Evolutionary conservation across 2,888 invertebrate genomes (phyloP).

Genomic region (Dicyrtoma fusca): DNA sequence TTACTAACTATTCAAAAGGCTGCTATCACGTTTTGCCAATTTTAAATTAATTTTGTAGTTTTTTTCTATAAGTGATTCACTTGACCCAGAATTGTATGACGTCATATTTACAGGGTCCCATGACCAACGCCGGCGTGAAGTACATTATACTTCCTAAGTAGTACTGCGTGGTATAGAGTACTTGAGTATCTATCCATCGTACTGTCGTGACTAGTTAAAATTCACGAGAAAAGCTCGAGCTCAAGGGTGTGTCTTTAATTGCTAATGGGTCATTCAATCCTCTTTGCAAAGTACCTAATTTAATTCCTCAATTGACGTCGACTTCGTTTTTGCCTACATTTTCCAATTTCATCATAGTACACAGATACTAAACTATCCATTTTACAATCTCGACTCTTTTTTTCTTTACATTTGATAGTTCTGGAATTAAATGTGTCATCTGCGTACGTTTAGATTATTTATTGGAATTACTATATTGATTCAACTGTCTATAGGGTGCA

Average conservation of each 20-base stretch:
- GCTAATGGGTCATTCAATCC: conserved; percentile 19
- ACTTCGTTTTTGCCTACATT: not conserved
- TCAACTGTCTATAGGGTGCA: no score
- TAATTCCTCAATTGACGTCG: not conserved
- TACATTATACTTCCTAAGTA: not conserved
- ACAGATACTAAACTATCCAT: not conserved
- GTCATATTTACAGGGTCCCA: no score
- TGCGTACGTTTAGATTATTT: no score
- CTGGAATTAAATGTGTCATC: no score
- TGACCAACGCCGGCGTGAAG: not conserved
- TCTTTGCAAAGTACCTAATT: not conserved
- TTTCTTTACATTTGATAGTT: no score
- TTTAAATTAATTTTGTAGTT: no score
- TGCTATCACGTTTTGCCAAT: no score
- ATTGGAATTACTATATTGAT: no score
- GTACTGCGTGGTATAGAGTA: not conserved
- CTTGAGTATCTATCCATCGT: no score
- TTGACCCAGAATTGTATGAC: no score
- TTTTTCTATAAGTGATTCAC: no score
- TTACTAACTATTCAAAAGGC: no score
- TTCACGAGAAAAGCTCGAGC: not conserved
- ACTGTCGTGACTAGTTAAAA: not conserved
- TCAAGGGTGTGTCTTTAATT: conserved; percentile 24
- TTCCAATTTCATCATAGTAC: not conserved
- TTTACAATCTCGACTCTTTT: conserved; percentile 1